Base-by-base conservation (phyloP, 1,140 invertebrate species). In the Drosophila ironensis region DNA sequence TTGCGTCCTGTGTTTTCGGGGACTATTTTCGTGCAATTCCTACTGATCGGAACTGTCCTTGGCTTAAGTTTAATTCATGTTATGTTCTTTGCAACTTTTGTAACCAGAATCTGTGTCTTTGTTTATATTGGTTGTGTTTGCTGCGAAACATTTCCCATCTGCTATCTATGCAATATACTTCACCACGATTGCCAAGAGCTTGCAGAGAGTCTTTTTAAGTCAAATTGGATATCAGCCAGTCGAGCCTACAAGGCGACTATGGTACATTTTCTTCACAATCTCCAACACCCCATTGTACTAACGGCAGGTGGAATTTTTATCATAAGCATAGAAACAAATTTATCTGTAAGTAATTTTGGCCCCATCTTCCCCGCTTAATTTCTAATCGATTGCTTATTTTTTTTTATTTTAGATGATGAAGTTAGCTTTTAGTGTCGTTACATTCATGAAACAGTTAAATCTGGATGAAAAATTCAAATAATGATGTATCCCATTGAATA, bases 361-460 rank as follows among this genome's bases (percentile, higher is more conserved):
- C 3, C 0, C 4, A 1, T 7, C 22, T 8, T 25, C 0, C n/a
- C n/a, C n/a, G n/a, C n/a, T n/a, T n/a, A n/a, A n/a, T n/a, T n/a
- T 1, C 0, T 20, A n/a, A n/a, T 25, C 14, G 6, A n/a, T 20
- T 4, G 3, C 3, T 8, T 24, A 14, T 7, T n/a, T 3, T 16
- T 11, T 7, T 22, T 28, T 19, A 3, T 17, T 41, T 16, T 5
- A 76, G 77, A 67, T 84, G 6, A 59, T 75, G 0, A 77, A 73
- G 3, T 38, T 84, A 25, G 56, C 78, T 0, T 84, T 84, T 45
- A 66, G 73, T 1, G 78, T 84, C 1, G 64, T 84, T 1, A 84
- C 78, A 0, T 17, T 77, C 0, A 60, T 67, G 0, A 61, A 70
- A 12, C 78, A 78, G 46, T 51, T 84, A 12, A 77, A 84, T 8